Evolutionary conservation across 23 tunicate genomes (phyloP).

Genomic region (Pegea sp.): DNA sequence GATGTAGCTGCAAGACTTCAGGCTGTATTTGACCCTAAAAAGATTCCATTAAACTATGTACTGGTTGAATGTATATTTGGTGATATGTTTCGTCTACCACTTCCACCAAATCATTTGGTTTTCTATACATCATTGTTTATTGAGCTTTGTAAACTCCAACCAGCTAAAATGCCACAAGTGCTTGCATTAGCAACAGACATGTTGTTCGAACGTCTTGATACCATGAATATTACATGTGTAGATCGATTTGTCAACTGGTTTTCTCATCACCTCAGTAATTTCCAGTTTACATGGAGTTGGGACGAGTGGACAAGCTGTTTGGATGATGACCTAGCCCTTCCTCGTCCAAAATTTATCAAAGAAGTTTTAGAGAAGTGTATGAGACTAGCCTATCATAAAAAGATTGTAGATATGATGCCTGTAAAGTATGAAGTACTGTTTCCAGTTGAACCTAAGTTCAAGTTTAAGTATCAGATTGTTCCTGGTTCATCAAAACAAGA

Average conservation of each 20-base stretch:
- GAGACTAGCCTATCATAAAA: slow-evolving; percentile 55
- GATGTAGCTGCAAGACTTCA: slow-evolving; percentile 72
- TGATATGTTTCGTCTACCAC: slow-evolving; percentile 70
- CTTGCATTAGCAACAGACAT: slow-evolving; percentile 95
- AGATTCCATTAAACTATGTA: slow-evolving; percentile 67
- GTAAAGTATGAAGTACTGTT: slow-evolving; percentile 39
- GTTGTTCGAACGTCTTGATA: slow-evolving; percentile 85
- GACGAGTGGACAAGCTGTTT: slow-evolving; percentile 95
- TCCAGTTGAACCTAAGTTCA: slow-evolving; percentile 34
- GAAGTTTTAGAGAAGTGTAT: slow-evolving; percentile 87
- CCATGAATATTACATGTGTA: slow-evolving; percentile 58
- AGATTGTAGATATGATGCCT: slow-evolving; percentile 66
- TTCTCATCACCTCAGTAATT: slow-evolving; percentile 90
- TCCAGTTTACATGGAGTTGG: slow-evolving; percentile 99
- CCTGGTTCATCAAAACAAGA: slow-evolving; percentile 24
- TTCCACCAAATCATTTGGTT: slow-evolving; percentile 31
- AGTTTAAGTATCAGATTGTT: slow-evolving; percentile 39
- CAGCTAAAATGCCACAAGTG: slow-evolving; percentile 90
- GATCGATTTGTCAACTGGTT: slow-evolving; percentile 96
- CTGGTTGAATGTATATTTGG: slow-evolving; percentile 56
- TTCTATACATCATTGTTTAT: slow-evolving; percentile 62
- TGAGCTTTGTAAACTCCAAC: slow-evolving; percentile 91
- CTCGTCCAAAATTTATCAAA: slow-evolving; percentile 72
- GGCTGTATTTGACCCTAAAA: slow-evolving; percentile 25
- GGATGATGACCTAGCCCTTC: slow-evolving; percentile 17